Evolutionary conservation across 2,888 invertebrate genomes (phyloP).

Genomic region (Cheiracanthium punctorium): DNA sequence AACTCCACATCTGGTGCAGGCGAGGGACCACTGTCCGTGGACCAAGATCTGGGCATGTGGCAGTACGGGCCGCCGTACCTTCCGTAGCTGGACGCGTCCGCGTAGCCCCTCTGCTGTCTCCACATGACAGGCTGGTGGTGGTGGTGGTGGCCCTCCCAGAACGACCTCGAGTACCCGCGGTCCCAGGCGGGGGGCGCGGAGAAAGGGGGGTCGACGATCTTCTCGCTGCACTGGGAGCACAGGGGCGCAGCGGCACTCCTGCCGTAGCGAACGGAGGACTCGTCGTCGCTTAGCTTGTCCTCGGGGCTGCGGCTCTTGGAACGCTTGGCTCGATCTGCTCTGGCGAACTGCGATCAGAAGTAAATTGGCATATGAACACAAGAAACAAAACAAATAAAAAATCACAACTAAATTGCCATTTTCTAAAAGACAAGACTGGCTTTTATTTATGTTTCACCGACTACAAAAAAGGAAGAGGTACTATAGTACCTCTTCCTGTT

Average conservation of each 20-base stretch:
- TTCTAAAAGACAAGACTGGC: too few relatives aligned
- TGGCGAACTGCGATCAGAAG: constrained; percentile 29
- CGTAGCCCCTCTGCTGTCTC: constrained; percentile 36
- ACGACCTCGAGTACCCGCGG: constrained; percentile 26
- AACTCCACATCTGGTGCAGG: constrained; percentile 30
- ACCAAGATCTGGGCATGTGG: constrained; percentile 58
- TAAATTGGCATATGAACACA: too few relatives aligned
- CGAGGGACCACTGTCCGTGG: constrained; percentile 8
- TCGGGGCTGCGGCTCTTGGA: constrained; percentile 64
- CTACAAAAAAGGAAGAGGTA: too few relatives aligned
- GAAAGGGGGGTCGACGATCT: constrained; percentile 46
- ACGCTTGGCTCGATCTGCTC: constrained; percentile 33
- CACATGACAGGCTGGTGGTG: constrained; percentile 45
- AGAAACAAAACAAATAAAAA: too few relatives aligned
- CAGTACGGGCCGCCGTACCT: constrained; percentile 32
- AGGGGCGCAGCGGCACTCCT: constrained; percentile 39
- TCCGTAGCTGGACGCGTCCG: constrained; percentile 21
- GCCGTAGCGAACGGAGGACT: constrained; percentile 16
- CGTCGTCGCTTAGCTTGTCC: constrained; percentile 60
- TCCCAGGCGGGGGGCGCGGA: constrained; percentile 52
- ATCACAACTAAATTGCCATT: too few relatives aligned
- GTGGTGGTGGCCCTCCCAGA: constrained; percentile 55
- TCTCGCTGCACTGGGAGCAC: constrained; percentile 72
- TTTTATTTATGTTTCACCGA: too few relatives aligned
- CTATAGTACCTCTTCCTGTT: too few relatives aligned